phyloP scores from a whole-genome alignment of 1,140 invertebrate species.

The Homalodisca vitripennis region DNA sequence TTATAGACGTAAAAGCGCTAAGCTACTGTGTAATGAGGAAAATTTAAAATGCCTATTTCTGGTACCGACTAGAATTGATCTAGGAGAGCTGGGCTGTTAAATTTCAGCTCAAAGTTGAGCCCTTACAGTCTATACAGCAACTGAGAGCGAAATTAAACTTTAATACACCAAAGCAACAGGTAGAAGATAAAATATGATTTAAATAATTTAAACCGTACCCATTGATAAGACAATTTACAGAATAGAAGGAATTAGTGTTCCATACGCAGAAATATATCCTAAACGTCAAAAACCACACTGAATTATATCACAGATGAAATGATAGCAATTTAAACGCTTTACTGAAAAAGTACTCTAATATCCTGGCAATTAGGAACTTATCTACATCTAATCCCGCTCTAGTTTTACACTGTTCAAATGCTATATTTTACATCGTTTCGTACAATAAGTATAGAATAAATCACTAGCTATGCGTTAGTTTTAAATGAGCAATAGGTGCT shows the following conservation, averaged over 20 bases:
- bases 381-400: no score
- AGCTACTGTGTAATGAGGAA: not conserved
- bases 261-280: no score
- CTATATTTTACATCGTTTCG: no score
- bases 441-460: no score
- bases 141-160: not conserved
- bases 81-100: not conserved
- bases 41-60: conserved; percentile 16
- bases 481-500: no score
- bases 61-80: conserved; percentile 2
- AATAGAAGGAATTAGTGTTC: not conserved
- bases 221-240: not conserved
- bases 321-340: no score
- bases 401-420: no score
- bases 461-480: no score
- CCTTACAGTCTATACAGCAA: not conserved
- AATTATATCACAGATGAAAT: no score
- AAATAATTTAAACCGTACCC: not conserved
- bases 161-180: not conserved
- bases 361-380: no score
- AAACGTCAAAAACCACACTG: no score
- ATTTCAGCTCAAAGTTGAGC: not conserved
- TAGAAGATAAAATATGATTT: not conserved
- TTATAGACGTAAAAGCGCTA: not conserved
- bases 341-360: no score